Conservation (phyloP, 2,113 vertebrate species). For the Thunnus maccoyii region DNA sequence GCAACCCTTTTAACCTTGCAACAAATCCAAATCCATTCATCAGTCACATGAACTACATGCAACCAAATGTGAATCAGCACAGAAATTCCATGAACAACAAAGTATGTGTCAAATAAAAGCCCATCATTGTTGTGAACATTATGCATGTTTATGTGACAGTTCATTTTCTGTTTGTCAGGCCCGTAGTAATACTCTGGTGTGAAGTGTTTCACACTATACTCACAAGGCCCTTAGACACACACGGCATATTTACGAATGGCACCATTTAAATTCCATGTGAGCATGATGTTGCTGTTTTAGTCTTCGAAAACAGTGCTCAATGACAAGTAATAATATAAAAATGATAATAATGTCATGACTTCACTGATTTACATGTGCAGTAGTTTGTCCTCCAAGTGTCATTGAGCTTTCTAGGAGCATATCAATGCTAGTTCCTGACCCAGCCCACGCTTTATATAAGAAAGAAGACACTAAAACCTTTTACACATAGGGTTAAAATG, state of each 20-base stretch:
- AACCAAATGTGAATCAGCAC: background rate
- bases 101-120: background rate
- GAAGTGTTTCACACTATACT: slow-evolving; percentile 1
- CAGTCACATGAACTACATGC: background rate
- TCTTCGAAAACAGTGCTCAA: slow-evolving; percentile 1
- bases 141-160: background rate
- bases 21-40: slow-evolving; percentile 7
- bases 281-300: too few species aligned
- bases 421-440: background rate
- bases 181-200: background rate
- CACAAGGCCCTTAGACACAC: slow-evolving; percentile 4
- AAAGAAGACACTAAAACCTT: background rate
- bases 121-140: background rate
- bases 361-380: background rate
- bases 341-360: background rate
- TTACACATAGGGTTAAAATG: background rate
- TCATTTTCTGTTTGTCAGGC: background rate
- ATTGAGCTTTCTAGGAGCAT: background rate
- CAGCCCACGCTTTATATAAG: background rate
- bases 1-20: background rate
- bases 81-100: background rate
- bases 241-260: background rate
- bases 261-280: too few species aligned
- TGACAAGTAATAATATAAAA: background rate
- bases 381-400: background rate